phyloP scores from a whole-genome alignment of 1,140 invertebrate species.

The Ceratosolen solmsi region DNA sequence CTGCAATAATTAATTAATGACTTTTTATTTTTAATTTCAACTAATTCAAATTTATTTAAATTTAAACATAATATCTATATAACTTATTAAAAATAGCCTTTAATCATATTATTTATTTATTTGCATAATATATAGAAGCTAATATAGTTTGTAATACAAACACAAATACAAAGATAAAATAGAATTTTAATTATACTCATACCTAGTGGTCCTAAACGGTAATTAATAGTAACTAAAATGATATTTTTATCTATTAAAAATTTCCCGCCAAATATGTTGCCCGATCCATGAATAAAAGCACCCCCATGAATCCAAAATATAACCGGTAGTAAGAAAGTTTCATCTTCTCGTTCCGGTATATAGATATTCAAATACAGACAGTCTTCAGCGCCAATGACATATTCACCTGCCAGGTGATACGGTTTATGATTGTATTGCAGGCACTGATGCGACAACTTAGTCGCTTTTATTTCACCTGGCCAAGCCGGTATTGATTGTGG shows the following conservation, averaged over 20 bases:
- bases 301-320: conserved; percentile 57
- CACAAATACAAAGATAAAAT: not conserved
- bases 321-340: conserved; percentile 48
- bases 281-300: conserved; percentile 62
- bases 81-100: no score
- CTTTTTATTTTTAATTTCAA: not conserved
- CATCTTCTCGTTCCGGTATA: conserved; percentile 59
- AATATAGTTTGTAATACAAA: not conserved
- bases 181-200: conserved; percentile 28
- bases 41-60: no score
- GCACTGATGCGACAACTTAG: conserved; percentile 64
- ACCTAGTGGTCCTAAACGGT: conserved; percentile 75
- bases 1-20: not conserved
- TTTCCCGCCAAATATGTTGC: conserved; percentile 66
- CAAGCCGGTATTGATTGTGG: conserved; percentile 66
- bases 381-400: conserved; percentile 68
- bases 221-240: conserved; percentile 77
- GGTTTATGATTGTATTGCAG: conserved; percentile 64
- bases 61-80: no score
- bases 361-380: conserved; percentile 76
- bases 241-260: conserved; percentile 76
- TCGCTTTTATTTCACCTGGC: conserved; percentile 69
- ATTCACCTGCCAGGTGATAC: not conserved
- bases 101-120: no score
- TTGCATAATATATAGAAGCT: no score